A percentile compares a stretch with the other conserved stretches of the same genome.
phyloP scores from a whole-genome alignment of 2,113 vertebrate genomes.

The Psittacula cyanocephala region DNA sequence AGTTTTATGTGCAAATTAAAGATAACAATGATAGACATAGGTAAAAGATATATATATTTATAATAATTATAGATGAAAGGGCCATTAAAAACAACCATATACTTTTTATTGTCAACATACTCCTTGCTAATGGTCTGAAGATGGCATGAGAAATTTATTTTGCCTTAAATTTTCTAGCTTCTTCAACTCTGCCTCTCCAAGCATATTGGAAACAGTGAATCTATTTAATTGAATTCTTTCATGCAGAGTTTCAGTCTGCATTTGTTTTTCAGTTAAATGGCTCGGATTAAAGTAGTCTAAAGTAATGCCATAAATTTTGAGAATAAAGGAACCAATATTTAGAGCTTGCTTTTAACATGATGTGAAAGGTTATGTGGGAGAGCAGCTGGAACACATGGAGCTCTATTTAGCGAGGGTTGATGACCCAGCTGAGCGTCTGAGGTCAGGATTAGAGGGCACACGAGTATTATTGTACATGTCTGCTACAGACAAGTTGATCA shows the following conservation, averaged over 20 bases:
- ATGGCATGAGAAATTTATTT: neutral
- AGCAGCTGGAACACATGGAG: neutral
- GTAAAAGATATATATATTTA: neutral
- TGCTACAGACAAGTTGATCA: neutral
- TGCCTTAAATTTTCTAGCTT: neutral
- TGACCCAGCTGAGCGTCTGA: neutral
- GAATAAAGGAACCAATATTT: neutral
- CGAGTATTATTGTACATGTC: accelerated
- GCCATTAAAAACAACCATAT: neutral
- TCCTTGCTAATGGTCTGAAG: neutral
- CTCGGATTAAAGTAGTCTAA: neutral
- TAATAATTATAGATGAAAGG: neutral
- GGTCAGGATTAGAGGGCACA: neutral
- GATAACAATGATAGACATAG: neutral
- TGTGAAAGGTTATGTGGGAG: neutral
- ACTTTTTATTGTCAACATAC: neutral
- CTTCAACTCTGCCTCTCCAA: neutral
- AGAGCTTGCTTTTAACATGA: neutral
- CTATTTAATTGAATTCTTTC: conserved; percentile 36
- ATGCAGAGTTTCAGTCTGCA: neutral
- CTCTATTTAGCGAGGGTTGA: neutral
- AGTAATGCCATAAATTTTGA: neutral
- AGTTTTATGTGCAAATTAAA: neutral
- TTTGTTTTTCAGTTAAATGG: conserved; percentile 25
- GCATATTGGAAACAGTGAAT: neutral